A percentile compares a stretch with the other conserved stretches of the same genome.
phyloP scores from a whole-genome alignment of 2,797 vertebrate genomes.

The Phoeniculus purpureus region DNA sequence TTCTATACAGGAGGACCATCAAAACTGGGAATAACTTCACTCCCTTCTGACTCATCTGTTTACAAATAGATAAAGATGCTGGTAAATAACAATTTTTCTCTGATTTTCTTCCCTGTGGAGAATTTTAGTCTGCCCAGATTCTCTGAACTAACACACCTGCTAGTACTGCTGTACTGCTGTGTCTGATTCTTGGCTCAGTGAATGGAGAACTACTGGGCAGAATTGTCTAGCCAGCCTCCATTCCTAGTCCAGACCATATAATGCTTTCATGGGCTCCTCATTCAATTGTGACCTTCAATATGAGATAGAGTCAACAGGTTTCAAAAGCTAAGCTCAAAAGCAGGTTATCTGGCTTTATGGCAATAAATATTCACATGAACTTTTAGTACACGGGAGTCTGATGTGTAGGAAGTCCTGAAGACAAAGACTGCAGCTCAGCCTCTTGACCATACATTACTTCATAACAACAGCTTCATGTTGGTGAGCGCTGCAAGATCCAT shows the following conservation, averaged over 20 bases:
- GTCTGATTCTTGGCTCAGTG: neutral
- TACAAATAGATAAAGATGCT: neutral
- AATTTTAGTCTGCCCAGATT: neutral
- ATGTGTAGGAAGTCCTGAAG: fast-evolving
- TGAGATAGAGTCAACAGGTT: neutral
- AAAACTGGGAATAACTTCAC: neutral
- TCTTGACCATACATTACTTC: neutral
- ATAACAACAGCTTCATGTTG: neutral
- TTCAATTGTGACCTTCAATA: neutral
- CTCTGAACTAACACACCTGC: neutral
- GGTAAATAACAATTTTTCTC: neutral
- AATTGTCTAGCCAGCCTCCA: neutral
- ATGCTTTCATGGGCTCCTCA: neutral
- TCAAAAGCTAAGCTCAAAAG: neutral
- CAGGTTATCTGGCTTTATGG: neutral
- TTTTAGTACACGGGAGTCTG: neutral
- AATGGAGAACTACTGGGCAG: neutral
- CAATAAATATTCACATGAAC: neutral
- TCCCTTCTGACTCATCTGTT: neutral
- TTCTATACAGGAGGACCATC: neutral
- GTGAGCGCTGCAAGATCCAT: neutral
- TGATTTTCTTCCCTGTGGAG: neutral
- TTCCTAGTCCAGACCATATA: neutral
- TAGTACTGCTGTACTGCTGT: neutral
- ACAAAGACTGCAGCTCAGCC: neutral